Base-by-base conservation (phyloP, 2,797 vertebrate species). In the Lithobates pipiens region DNA sequence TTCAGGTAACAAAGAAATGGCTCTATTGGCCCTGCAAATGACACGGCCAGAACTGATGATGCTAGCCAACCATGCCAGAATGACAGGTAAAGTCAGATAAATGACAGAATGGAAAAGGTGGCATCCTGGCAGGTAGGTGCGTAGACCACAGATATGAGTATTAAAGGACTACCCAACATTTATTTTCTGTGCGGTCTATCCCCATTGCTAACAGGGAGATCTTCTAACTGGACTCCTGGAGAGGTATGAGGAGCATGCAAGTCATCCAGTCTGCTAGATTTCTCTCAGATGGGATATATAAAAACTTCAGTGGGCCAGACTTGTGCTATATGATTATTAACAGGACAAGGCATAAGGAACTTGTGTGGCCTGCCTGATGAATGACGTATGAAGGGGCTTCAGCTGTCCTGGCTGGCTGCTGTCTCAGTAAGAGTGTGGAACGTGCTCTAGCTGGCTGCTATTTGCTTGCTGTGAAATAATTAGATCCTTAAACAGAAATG, bases 341-440 rank as follows among this genome's bases (percentile, higher is more conserved):
- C 63, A 67, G 27, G n/a, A 67, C 11, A 67, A 67, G 25, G 10
- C 65, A 15, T 25, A 29, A 5, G 11, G 25, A 25, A 13, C 65
- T 67, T 67, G 65, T 67, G 65, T 89, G 78, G 61, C 65, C 78
- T 80, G 86, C 50, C 10, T 3, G 0, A 67, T 67, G 65, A 6
- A 67, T 67, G 65, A 67, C n/a, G 65, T 67, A 67, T 67, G 25
- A 67, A 67, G n/a, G 11, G 65, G 65, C 25, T 67, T 67, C 65
- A 67, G 65, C 65, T 65, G 61, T 21, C 61, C n/a, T 25, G 44
- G 57, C 23, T 65, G n/a, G 61, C n/a, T 29, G 65, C 65, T 67
- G 10, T 15, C 65, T 67, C 10, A 29, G 25, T 13, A 25, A 10
- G 11, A 67, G 65, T 67, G 65, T 67, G 65, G 27, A 29, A 29